phyloP scores from a whole-genome alignment of 2,888 invertebrate genomes.

The Hydrotaea cyrtoneurina region DNA sequence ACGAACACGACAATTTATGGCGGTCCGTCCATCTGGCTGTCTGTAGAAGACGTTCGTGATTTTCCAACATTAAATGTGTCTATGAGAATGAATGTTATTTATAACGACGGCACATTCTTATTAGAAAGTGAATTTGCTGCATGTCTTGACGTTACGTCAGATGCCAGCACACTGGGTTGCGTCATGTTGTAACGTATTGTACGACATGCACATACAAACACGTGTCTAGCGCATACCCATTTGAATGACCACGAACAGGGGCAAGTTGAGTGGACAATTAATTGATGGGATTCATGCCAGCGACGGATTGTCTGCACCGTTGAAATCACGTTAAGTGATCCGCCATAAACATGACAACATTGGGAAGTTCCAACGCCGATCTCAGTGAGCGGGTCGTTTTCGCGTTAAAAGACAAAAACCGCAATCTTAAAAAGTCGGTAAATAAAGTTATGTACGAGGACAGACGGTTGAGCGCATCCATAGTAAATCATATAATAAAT shows the following conservation, averaged over 20 bases:
- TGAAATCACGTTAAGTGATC: neutral
- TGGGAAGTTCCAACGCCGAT: neutral
- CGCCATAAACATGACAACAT: conserved; percentile 22
- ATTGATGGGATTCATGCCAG: conserved; percentile 21
- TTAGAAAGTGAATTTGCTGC: conserved; percentile 25
- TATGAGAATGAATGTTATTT: conserved; percentile 21
- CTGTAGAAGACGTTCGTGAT: conserved; percentile 24
- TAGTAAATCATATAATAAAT: no score
- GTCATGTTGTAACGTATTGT: neutral
- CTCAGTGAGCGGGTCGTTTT: neutral
- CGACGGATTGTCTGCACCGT: conserved; percentile 12
- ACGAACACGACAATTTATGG: conserved; percentile 1
- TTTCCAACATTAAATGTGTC: conserved; percentile 16
- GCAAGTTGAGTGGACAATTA: neutral
- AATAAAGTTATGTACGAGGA: no score
- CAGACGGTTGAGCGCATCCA: no score
- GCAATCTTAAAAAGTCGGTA: no score
- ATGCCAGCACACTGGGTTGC: conserved; percentile 3
- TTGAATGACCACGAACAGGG: conserved; percentile 6
- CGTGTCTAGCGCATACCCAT: neutral
- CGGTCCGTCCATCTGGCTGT: neutral
- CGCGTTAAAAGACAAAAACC: no score
- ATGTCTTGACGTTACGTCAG: neutral
- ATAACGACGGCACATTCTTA: neutral
- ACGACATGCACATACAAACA: neutral